Base-by-base conservation (phyloP, 2,888 invertebrate genomes). In the Trichopria drosophilae region DNA sequence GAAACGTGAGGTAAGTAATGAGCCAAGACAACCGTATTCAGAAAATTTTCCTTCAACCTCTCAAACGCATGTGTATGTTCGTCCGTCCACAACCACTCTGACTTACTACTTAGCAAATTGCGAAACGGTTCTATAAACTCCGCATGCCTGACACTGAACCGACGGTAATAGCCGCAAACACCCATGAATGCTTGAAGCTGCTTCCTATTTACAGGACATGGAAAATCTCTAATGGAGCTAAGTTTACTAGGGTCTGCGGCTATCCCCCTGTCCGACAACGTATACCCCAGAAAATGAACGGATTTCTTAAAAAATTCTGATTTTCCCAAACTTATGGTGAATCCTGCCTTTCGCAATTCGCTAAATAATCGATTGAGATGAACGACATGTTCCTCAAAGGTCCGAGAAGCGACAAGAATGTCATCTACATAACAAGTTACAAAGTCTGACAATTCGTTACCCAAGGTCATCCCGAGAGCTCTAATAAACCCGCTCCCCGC, bases 391-490 rank as follows among this genome's bases (percentile, higher is more conserved):
- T 61, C 48, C 4, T 64, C 55, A 26, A 66, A 61, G 18, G 47
- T 41, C 2, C 16, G n/a, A 0, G 67, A 68, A 0, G 57, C 55
- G 3, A 71, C 58, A 1, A 69, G 34, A 2, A 70, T 24, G 51
- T 72, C 69, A 51, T 70, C 68, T 6, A 71, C 55, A 47, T 71
- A 71, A 31, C 49, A 57, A 6, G 57, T 44, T 6, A 61, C 44
- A 51, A 64, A 67, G 15, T 57, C 45, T 6, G 52, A 29, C 18
- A 61, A 58, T 40, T 62, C 58, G 2, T 61, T 55, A 5, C 63
- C 66, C 3, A 70, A 46, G 4, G 59, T 49, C 10, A 52, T 15
- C 41, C 39, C 55, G 13, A 64, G 34, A 6, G 57, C 55, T 7
- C 58, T 31, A 1, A 59, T 56, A 42, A 62, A 64, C 6, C 53